phyloP scores from a whole-genome alignment of 1,140 invertebrate species.

The Phenacoccus solenopsis region DNA sequence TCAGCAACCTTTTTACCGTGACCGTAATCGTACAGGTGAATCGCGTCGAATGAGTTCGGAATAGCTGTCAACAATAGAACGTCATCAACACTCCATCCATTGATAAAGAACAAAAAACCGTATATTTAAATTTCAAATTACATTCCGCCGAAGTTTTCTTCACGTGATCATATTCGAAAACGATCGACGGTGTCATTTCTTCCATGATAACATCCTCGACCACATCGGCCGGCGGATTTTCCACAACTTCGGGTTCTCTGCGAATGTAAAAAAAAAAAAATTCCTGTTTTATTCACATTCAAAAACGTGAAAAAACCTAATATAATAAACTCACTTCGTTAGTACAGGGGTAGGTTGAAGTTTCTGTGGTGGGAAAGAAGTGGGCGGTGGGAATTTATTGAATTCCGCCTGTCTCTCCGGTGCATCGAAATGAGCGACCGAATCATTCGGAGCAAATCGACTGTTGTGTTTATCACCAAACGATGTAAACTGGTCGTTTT shows the following conservation, averaged over 20 bases:
- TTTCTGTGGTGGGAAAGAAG: background rate
- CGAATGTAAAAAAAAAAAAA: constrained; percentile 25
- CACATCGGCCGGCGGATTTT: background rate
- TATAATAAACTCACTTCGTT: background rate
- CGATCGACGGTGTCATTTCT: background rate
- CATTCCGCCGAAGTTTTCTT: background rate
- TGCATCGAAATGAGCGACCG: background rate
- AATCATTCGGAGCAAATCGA: background rate
- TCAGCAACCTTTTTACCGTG: background rate
- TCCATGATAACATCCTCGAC: background rate
- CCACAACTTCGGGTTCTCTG: background rate
- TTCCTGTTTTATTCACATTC: no score
- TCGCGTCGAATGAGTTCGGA: background rate
- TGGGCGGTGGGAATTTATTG: background rate
- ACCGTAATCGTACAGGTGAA: background rate
- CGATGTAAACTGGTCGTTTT: no score
- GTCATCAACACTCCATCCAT: background rate
- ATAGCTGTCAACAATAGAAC: background rate
- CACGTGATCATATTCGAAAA: background rate
- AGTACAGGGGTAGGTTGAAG: background rate
- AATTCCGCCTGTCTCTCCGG: background rate
- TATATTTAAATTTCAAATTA: background rate
- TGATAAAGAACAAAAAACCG: background rate
- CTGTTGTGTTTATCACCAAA: no score
- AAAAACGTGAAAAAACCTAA: background rate